Percentiles rank a stretch among this genome's conserved stretches.
phyloP scores from a whole-genome alignment of 2,113 vertebrate genomes.

The Sminthopsis crassicaudata region DNA sequence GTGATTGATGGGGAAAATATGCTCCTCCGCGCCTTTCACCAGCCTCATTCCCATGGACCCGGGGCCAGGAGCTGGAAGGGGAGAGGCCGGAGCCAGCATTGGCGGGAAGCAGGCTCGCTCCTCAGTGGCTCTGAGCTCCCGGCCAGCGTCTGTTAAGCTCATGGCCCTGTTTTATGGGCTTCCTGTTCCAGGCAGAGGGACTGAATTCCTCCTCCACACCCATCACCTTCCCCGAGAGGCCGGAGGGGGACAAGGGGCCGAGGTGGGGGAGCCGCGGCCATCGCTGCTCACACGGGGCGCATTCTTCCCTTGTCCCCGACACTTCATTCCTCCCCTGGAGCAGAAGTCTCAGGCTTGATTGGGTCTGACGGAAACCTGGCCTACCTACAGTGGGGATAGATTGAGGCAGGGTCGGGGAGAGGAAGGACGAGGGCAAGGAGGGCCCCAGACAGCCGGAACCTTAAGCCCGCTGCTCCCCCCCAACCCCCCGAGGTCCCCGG shows the following conservation, averaged over 20 bases:
- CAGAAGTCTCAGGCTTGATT: background rate
- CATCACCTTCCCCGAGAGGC: background rate
- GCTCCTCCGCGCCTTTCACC: background rate
- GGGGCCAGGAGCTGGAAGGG: background rate
- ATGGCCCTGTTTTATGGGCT: conserved; percentile 14
- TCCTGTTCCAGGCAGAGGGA: conserved; percentile 36
- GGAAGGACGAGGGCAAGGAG: background rate
- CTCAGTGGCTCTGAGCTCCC: background rate
- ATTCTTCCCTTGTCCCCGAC: background rate
- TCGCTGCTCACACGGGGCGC: background rate
- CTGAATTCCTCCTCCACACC: conserved; percentile 8
- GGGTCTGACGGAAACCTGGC: background rate
- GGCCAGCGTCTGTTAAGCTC: conserved; percentile 4
- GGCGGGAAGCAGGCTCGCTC: background rate
- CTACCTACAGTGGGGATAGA: background rate
- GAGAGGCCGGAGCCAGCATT: background rate
- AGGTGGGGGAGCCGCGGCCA: background rate
- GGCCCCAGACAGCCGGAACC: no score
- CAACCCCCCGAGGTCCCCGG: background rate
- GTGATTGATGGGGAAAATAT: background rate
- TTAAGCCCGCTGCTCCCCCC: background rate
- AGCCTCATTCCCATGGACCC: background rate
- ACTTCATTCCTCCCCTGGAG: background rate
- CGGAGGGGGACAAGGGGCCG: no score
- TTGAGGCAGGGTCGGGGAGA: background rate